Evolutionary conservation across 2,797 vertebrate species (phyloP), one percentile per base, ranked within the genome.

Genomic region (Hirundo rustica): DNA sequence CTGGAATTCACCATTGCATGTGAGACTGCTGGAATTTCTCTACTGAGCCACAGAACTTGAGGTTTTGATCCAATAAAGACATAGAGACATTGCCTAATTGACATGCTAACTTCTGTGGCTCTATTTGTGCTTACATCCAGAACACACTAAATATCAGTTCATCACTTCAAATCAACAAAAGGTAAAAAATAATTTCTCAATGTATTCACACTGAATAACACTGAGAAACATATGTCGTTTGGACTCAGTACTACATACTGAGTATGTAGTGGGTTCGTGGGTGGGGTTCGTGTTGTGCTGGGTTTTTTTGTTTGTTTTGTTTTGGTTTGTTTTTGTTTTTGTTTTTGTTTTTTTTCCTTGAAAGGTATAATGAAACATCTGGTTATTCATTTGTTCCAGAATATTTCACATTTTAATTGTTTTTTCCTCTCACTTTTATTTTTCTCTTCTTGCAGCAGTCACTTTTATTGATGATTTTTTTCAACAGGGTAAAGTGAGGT

Each of bases 291-390:
- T 36, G 10, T 36, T 36, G n/a, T n/a, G n/a, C n/a, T n/a, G n/a
- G n/a, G n/a, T n/a, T n/a, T n/a, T n/a, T n/a, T n/a, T n/a, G n/a
- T n/a, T n/a, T n/a, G n/a, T n/a, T n/a, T n/a, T n/a, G n/a, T n/a
- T n/a, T n/a, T n/a, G n/a, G n/a, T n/a, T n/a, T n/a, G 9, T 1
- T 3, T 4, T 34, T 6, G 36, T 44, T 36, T 6, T 48, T 48
- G 51, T 72, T 68, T 66, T 19, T 32, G 5, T 45, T 19, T 45
- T 45, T 47, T 47, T 12, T 11, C 20, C 11, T 29, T 7, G 1
- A 70, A 34, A 40, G 44, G 26, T 44, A 88, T 54, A 64, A 75
- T 29, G 3, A 12, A 86, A 22, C 29, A 11, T n/a, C 54, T 38
- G 30, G 5, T n/a, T 76, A 8, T 36, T 72, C 62, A 47, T 81